Conservation (phyloP, 2,888 invertebrate species). For the Acrobasis repandana region DNA sequence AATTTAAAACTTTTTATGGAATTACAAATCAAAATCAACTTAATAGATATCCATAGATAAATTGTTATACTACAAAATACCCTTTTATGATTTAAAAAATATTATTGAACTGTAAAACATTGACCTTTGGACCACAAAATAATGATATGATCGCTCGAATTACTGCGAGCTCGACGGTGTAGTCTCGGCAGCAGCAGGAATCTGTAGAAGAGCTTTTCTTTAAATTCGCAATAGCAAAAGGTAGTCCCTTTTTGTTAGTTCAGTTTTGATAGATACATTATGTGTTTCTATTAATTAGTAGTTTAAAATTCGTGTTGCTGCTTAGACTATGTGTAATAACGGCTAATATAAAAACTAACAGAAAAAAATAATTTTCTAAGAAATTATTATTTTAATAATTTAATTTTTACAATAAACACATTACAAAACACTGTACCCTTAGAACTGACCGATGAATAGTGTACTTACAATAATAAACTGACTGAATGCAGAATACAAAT, state of each 20-base stretch:
- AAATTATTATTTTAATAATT: conserved; percentile 61
- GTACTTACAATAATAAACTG: conserved; percentile 34
- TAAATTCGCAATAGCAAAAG: neutral
- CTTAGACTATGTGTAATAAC: conserved; percentile 17
- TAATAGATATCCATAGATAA: conserved; percentile 1
- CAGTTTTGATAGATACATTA: no score
- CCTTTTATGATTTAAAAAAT: neutral
- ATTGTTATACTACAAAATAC: neutral
- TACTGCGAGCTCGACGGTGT: neutral
- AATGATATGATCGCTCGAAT: neutral
- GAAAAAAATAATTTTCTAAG: conserved; percentile 57
- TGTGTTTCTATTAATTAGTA: neutral
- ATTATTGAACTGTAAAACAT: neutral
- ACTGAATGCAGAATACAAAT: conserved; percentile 27
- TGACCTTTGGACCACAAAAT: neutral
- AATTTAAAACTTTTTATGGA: neutral
- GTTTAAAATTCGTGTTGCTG: conserved; percentile 6
- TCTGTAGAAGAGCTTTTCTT: neutral
- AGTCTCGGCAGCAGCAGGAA: neutral
- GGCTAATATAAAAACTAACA: conserved; percentile 37
- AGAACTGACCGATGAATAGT: conserved; percentile 52
- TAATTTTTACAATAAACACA: conserved; percentile 64
- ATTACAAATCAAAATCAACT: neutral
- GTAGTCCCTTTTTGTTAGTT: no score
- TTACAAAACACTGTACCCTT: conserved; percentile 68